Base-by-base conservation (phyloP, 2,888 invertebrate species). In the Apantesis nais region DNA sequence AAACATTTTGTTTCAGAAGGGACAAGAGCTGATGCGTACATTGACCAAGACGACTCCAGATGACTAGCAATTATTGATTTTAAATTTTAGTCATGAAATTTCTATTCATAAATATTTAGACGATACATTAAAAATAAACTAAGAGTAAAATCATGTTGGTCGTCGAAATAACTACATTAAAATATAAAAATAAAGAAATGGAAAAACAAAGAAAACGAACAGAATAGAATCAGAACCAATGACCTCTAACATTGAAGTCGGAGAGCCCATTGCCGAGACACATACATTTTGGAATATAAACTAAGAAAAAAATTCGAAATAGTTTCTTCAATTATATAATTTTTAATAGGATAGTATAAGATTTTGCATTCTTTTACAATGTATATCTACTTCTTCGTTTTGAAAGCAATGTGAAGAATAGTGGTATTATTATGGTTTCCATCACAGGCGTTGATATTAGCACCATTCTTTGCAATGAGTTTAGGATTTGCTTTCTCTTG, bases 1-100 rank as follows among this genome's bases (percentile, higher is more conserved):
- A 29, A 16, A 2, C 5, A 25, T 63, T 25, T 63, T 63, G 31
- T 63, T 63, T 63, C 63, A 63, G 63, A 63, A 29, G 41, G 22
- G 44, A 44, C 25, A 5, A 44, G 22, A 12, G 44, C 19, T 31
- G 2, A 63, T 7, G 12, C 44, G 0, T 12, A 44, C 44, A 44
- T 3, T 44, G 22, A 44, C 44, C 44, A 22, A 44, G 63, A 29
- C 7, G 31, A 63, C 29, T 31, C 19, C 29, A 1, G 29, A 44
- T 44, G 44, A 63, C 29, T 16, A 29, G 16, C 14, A 29, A 29
- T n/a, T 29, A 29, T 58, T 58, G 14, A 0, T 29, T 58, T 58
- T 29, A n/a, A 62, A 16, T 16, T 41, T 16, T 19, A 41, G 41
- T 41, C 19, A 4, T 22, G 22, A 41, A 63, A 4, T 25, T 14